Evolutionary conservation across 2,888 invertebrate species (phyloP).

Genomic region (Tetragnatha montana): DNA sequence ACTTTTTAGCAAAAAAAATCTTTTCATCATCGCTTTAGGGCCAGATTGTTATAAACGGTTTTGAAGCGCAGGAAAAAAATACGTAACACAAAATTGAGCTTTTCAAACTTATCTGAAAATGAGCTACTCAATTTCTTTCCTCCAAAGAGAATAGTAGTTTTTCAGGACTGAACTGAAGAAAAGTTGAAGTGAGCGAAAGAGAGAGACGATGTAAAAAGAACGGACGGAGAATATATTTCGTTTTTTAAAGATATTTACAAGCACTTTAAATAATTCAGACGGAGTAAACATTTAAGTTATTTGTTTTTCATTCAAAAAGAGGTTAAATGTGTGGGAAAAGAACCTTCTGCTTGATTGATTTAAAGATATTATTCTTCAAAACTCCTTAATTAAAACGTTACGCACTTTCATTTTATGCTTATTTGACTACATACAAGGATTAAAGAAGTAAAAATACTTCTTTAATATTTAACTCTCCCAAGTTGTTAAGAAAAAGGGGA

Average conservation of each 20-base stretch:
- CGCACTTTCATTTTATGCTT: constrained; percentile 19
- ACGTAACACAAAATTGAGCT: not conserved
- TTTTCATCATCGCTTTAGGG: not conserved
- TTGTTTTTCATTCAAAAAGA: constrained; percentile 14
- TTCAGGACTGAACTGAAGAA: not conserved
- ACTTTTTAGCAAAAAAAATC: no score
- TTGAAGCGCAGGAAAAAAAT: not conserved
- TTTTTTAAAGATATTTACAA: constrained; percentile 42
- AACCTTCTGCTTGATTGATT: constrained; percentile 39
- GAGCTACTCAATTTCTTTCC: not conserved
- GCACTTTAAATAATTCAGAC: constrained; percentile 44
- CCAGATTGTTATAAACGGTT: not conserved
- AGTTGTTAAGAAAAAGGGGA: constrained; percentile 4
- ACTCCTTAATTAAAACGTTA: constrained; percentile 33
- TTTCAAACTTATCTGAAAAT: not conserved
- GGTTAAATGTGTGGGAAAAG: constrained; percentile 21
- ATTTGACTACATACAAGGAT: constrained; percentile 12
- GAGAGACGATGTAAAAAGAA: not conserved
- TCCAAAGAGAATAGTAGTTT: not conserved
- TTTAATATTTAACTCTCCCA: constrained; percentile 20
- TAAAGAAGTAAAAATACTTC: constrained; percentile 12
- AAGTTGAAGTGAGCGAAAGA: not conserved
- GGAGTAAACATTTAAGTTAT: constrained; percentile 35
- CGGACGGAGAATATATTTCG: not conserved
- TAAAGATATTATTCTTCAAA: constrained; percentile 28